Conservation (phyloP, 2,888 invertebrate genomes). For the Aporophyla lueneburgensis region DNA sequence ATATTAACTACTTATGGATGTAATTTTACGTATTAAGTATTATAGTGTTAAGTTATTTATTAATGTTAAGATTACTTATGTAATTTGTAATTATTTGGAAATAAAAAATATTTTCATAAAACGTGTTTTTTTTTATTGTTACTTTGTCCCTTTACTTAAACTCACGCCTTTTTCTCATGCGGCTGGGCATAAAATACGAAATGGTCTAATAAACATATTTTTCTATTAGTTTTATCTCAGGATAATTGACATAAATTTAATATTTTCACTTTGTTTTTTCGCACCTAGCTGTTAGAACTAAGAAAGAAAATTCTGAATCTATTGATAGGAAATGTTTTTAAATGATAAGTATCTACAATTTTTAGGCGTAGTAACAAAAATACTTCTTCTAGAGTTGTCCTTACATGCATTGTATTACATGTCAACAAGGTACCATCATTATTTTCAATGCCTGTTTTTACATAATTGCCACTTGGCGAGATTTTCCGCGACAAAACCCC, state of each 20-base stretch:
- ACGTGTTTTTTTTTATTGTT: conserved; percentile 6
- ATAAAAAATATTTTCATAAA: conserved; percentile 48
- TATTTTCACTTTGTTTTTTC: too few relatives aligned
- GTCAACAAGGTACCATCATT: background rate
- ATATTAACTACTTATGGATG: conserved; percentile 15
- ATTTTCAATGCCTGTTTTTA: background rate
- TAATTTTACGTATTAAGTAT: conserved; percentile 38
- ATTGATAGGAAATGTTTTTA: too few relatives aligned
- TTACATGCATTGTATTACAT: too few relatives aligned
- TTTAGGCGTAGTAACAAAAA: background rate
- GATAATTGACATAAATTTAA: background rate
- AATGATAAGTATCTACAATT: too few relatives aligned
- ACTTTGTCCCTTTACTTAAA: background rate
- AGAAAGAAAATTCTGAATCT: too few relatives aligned
- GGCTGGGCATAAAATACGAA: too few relatives aligned
- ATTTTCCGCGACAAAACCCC: background rate
- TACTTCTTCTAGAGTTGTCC: too few relatives aligned
- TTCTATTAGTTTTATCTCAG: background rate
- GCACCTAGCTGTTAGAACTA: too few relatives aligned
- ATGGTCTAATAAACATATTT: background rate
- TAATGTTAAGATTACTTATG: conserved; percentile 6
- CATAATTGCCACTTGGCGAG: background rate
- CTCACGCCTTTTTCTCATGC: too few relatives aligned
- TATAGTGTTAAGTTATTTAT: conserved; percentile 46
- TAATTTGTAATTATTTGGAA: conserved; percentile 31